These are phyloP conservation scores for Noturus placidus DNA, from an alignment of 2,113 vertebrate species.

Conservation along the genomic window DNA sequence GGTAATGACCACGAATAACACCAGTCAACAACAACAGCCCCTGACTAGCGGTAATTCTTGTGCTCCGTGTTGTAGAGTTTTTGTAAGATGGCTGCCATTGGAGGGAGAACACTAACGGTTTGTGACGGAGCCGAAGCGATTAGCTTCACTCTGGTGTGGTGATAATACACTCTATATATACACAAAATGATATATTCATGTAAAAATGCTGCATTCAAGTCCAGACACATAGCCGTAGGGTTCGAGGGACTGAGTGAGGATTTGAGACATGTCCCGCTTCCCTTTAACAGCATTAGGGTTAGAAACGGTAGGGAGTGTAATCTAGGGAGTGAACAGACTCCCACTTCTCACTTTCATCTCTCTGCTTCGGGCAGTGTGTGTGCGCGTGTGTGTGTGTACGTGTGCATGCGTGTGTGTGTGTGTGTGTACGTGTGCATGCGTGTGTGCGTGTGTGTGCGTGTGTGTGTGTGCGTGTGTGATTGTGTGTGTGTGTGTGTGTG, in stretches of 20 bases:
- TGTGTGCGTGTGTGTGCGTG: constrained; percentile 27
- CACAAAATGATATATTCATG: not conserved
- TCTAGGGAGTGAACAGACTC: constrained; percentile 74
- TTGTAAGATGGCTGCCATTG: not conserved
- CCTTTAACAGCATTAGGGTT: constrained; percentile 73
- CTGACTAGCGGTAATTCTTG: not conserved
- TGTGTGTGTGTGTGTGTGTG: too few relatives aligned
- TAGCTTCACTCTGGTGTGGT: not conserved
- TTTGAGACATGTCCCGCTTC: constrained; percentile 65
- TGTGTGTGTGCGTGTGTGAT: too few relatives aligned
- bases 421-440: constrained; percentile 14
- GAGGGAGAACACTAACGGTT: not conserved
- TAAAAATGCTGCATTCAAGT: not conserved
- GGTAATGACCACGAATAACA: not conserved
- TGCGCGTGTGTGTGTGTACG: constrained; percentile 28
- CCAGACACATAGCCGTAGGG: constrained; percentile 11
- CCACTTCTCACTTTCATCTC: constrained; percentile 76
- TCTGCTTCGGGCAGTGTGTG: constrained; percentile 68
- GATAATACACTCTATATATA: not conserved
- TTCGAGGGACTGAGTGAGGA: constrained; percentile 58
- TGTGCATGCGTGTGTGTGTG: constrained; percentile 22
- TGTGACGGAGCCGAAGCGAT: not conserved
- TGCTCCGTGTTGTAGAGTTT: not conserved
- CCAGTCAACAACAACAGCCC: not conserved
- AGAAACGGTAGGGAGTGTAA: constrained; percentile 68